Conservation (phyloP, 2,113 vertebrate species). For the Hirundichthys speculiger region DNA sequence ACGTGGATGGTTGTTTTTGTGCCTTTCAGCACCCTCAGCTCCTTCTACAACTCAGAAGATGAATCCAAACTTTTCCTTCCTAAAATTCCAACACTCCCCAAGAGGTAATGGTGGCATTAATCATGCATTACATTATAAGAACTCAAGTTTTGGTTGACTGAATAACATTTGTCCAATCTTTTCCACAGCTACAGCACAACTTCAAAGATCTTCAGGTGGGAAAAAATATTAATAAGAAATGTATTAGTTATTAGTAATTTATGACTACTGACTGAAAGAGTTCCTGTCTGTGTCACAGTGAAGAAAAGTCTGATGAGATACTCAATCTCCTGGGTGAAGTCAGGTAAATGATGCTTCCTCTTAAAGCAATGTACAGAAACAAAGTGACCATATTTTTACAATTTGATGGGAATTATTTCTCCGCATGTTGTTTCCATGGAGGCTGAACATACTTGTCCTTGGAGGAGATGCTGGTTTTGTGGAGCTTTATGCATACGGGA, state of each 20-base stretch:
- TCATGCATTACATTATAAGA: not conserved
- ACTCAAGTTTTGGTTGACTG: not conserved
- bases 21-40: slow-evolving; percentile 83
- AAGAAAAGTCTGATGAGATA: slow-evolving; percentile 98
- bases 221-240: not conserved
- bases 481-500: slow-evolving; percentile 97
- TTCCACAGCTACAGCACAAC: slow-evolving; percentile 90
- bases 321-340: slow-evolving; percentile 96
- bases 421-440: slow-evolving; percentile 54
- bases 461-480: slow-evolving; percentile 90
- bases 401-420: not conserved
- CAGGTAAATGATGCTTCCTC: slow-evolving; percentile 80
- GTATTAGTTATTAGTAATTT: not conserved
- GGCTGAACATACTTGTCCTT: slow-evolving; percentile 94
- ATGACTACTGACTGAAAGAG: not conserved
- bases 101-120: slow-evolving; percentile 83
- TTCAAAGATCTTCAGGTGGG: slow-evolving; percentile 97
- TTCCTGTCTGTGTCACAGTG: slow-evolving; percentile 81
- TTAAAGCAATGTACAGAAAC: not conserved
- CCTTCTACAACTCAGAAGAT: slow-evolving; percentile 92
- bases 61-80: slow-evolving; percentile 93
- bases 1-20: not conserved
- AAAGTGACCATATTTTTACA: not conserved
- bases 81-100: slow-evolving; percentile 92
- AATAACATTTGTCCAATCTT: slow-evolving; percentile 6